A percentile compares a stretch with the other conserved stretches of the same genome.
phyloP scores from a whole-genome alignment of 2,113 vertebrate genomes.

The Leptobrachium ailaonicum region DNA sequence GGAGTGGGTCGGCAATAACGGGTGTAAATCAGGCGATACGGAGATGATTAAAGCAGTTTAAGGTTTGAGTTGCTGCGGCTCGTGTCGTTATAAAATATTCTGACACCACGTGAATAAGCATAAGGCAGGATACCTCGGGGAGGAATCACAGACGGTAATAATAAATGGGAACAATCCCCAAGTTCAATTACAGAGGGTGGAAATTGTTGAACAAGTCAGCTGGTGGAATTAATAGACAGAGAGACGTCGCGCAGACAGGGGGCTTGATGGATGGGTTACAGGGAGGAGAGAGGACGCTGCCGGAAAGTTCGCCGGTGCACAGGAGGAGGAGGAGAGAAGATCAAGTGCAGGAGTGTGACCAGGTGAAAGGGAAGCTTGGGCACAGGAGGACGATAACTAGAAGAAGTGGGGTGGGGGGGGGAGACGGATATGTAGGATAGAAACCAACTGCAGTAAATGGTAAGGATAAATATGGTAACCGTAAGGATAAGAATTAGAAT shows the following conservation, averaged over 20 bases:
- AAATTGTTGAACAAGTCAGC: not conserved
- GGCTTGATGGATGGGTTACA: not conserved
- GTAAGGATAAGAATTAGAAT: no score
- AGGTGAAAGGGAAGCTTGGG: not conserved
- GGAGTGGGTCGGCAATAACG: not conserved
- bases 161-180: not conserved
- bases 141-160: constrained; percentile 15
- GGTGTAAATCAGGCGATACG: not conserved
- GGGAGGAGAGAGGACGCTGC: not conserved
- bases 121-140: constrained; percentile 4
- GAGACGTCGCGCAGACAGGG: not conserved
- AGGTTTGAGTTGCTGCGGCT: not conserved
- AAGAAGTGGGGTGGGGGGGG: no score
- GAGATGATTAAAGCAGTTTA: constrained; percentile 4
- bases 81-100: not conserved
- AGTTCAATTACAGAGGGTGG: constrained; percentile 14
- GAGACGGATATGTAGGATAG: no score
- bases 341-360: not conserved
- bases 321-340: not conserved
- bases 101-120: not conserved
- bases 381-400: not conserved
- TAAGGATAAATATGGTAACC: no score
- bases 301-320: not conserved
- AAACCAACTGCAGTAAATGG: no score
- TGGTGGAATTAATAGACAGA: not conserved